Percentiles rank a stretch among this genome's conserved stretches.
Evolutionary conservation across 2,888 invertebrate genomes (phyloP).

Genomic region (Agrenia bidenticulata): DNA sequence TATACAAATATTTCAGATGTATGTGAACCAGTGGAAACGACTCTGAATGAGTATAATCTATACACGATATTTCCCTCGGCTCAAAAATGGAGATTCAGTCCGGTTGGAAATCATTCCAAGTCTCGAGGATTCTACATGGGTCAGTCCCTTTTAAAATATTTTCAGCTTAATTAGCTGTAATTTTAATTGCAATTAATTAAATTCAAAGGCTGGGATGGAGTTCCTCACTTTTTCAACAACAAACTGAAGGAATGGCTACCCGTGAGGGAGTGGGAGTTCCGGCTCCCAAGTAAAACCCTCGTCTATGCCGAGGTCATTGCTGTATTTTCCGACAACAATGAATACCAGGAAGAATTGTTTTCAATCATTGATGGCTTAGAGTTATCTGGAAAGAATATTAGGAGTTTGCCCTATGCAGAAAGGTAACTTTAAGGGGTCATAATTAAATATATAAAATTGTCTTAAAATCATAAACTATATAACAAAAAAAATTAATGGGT

Average conservation of each 20-base stretch:
- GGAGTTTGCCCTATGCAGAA: background rate
- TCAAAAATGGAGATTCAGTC: background rate
- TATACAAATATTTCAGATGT: too few species aligned
- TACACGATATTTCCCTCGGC: constrained; percentile 9
- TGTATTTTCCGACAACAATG: background rate
- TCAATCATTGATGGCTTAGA: constrained; percentile 1
- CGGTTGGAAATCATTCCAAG: background rate
- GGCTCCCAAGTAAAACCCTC: background rate
- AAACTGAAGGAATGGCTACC: constrained; percentile 13
- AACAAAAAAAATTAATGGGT: too few species aligned
- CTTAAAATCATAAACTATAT: too few species aligned
- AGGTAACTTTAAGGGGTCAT: too few species aligned
- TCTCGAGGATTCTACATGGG: constrained; percentile 12
- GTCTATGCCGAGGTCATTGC: background rate
- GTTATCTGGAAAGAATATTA: background rate
- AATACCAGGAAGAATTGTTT: background rate
- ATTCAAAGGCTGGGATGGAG: background rate
- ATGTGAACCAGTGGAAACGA: background rate
- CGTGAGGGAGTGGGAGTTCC: background rate
- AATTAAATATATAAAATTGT: too few species aligned
- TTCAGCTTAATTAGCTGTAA: too few species aligned
- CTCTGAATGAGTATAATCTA: constrained; percentile 9
- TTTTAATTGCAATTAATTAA: too few species aligned
- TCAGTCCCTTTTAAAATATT: background rate
- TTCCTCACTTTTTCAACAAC: constrained; percentile 6